phyloP scores from a whole-genome alignment of 2,113 vertebrate species.

The Tricholaema leucomelas region DNA sequence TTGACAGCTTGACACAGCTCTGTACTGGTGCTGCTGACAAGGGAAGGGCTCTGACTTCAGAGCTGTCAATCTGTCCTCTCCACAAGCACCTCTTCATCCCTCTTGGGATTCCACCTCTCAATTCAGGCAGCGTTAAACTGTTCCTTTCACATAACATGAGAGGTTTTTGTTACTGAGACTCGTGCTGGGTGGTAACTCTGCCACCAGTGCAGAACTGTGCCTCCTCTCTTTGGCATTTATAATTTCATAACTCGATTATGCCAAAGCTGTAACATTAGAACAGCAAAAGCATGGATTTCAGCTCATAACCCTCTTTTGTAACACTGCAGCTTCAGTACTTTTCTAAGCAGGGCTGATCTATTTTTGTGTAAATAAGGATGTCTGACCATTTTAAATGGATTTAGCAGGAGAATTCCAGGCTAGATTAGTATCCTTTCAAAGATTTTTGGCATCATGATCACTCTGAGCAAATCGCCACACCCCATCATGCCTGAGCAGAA shows the following conservation, averaged over 20 bases:
- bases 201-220: neutral
- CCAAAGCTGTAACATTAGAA: neutral
- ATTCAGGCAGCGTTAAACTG: neutral
- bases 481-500: neutral
- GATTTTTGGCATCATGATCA: neutral
- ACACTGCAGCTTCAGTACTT: neutral
- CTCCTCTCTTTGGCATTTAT: neutral
- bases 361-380: neutral
- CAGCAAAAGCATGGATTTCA: neutral
- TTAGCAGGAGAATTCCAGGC: neutral
- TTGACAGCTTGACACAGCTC: neutral
- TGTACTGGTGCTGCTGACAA: neutral
- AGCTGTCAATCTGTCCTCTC: neutral
- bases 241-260: neutral
- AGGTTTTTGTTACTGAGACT: neutral
- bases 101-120: neutral
- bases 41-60: neutral
- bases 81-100: neutral
- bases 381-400: constrained; percentile 4
- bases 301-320: neutral
- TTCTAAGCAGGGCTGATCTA: neutral
- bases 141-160: neutral
- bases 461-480: neutral
- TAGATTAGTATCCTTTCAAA: neutral
- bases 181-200: neutral